Evolutionary conservation across 2,888 invertebrate species (phyloP).

Genomic region (Halocaridina rubra): DNA sequence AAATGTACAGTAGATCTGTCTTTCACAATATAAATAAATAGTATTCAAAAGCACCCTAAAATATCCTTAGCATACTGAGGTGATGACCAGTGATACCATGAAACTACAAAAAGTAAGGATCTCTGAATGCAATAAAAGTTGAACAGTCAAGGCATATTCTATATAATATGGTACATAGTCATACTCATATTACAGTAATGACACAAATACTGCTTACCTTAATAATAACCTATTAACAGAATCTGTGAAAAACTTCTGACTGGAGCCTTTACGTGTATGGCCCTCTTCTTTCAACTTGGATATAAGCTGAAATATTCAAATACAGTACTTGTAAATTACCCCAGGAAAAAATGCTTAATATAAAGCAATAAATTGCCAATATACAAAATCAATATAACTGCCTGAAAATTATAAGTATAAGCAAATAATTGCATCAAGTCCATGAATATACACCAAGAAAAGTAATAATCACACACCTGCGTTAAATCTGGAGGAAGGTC

Average conservation of each 20-base stretch:
- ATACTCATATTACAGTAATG: neutral
- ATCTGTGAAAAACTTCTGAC: slow-evolving; percentile 72
- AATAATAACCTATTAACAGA: slow-evolving; percentile 72
- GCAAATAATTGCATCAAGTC: slow-evolving; percentile 65
- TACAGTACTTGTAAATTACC: too few relatives aligned
- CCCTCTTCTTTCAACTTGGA: slow-evolving; percentile 66
- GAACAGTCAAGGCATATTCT: too few relatives aligned
- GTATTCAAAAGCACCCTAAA: too few relatives aligned
- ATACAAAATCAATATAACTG: neutral
- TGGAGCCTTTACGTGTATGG: slow-evolving; percentile 70
- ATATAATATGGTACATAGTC: too few relatives aligned
- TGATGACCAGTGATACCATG: too few relatives aligned
- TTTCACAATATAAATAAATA: too few relatives aligned
- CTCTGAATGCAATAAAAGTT: too few relatives aligned
- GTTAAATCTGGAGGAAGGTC: slow-evolving; percentile 70
- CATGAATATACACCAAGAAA: too few relatives aligned
- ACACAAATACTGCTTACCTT: slow-evolving; percentile 69
- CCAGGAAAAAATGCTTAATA: neutral
- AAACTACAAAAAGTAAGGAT: too few relatives aligned
- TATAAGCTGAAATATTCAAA: slow-evolving; percentile 31
- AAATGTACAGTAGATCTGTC: too few relatives aligned
- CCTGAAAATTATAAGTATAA: neutral
- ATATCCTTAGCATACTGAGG: too few relatives aligned
- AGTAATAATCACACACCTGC: slow-evolving; percentile 68
- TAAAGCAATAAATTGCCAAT: too few relatives aligned